These are phyloP conservation scores for Merops nubicus DNA, from an alignment of 2,113 vertebrate genomes.

Conservation along the genomic window DNA sequence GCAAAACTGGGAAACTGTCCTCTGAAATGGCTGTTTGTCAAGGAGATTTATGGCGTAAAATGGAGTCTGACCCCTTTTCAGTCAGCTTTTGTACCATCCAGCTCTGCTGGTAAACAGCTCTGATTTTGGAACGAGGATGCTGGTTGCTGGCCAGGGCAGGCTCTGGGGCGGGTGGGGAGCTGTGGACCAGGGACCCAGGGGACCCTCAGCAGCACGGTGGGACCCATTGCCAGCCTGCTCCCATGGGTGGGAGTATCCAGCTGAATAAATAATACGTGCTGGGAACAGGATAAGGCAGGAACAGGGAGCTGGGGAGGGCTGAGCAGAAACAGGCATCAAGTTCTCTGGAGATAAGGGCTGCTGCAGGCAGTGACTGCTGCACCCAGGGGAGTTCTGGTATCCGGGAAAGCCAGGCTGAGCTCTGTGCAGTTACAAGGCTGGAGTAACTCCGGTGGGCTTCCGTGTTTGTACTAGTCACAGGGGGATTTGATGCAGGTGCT, in stretches of 20 bases:
- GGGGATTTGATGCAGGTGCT: neutral
- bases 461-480: neutral
- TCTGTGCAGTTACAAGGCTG: neutral
- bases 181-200: neutral
- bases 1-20: neutral
- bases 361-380: neutral
- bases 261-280: neutral
- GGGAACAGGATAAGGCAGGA: slow-evolving; percentile 56
- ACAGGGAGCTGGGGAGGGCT: neutral
- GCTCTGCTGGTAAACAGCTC: neutral
- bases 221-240: neutral
- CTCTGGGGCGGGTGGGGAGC: neutral
- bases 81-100: neutral
- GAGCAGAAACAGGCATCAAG: neutral
- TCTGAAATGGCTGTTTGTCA: neutral
- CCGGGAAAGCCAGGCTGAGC: neutral
- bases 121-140: accelerated
- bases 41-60: neutral
- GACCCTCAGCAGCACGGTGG: accelerated
- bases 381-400: neutral
- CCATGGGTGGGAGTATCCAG: neutral
- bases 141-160: neutral
- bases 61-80: neutral
- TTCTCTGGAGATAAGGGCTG: neutral
- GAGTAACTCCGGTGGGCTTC: neutral